These are phyloP conservation scores for Ivindomyrus marchei DNA, from an alignment of 2,113 vertebrate genomes.

Conservation along the genomic window DNA sequence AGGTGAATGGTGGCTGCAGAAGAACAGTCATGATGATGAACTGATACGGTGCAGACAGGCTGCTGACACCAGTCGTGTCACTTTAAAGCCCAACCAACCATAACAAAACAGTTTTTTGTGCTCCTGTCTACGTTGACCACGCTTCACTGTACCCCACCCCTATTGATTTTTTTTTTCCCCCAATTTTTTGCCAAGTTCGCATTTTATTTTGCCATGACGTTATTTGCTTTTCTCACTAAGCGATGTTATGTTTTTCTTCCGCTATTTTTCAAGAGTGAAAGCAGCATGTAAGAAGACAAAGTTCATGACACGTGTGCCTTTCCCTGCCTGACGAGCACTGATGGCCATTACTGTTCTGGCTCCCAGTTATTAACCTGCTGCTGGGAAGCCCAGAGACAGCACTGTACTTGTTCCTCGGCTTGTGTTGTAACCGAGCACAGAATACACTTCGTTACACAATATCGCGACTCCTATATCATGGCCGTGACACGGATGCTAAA, in stretches of 20 bases:
- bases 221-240: background rate
- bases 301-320: slow-evolving; percentile 3
- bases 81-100: background rate
- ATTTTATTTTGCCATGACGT: slow-evolving; percentile 2
- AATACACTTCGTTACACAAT: background rate
- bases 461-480: background rate
- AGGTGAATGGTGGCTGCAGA: slow-evolving; percentile 36
- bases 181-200: slow-evolving; percentile 39
- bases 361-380: background rate
- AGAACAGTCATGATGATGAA: slow-evolving; percentile 5
- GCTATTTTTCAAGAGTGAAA: slow-evolving; percentile 7
- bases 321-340: background rate
- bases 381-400: background rate
- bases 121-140: background rate
- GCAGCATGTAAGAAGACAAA: background rate
- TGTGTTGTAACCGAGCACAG: background rate
- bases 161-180: background rate
- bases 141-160: background rate
- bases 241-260: slow-evolving; percentile 19
- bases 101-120: too few species aligned
- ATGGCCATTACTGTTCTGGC: background rate
- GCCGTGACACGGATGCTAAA: background rate
- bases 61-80: background rate
- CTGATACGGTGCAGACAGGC: slow-evolving; percentile 14
- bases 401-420: background rate